Conservation (phyloP, 2,797 vertebrate genomes). For the Gymnopithys bicolor region DNA sequence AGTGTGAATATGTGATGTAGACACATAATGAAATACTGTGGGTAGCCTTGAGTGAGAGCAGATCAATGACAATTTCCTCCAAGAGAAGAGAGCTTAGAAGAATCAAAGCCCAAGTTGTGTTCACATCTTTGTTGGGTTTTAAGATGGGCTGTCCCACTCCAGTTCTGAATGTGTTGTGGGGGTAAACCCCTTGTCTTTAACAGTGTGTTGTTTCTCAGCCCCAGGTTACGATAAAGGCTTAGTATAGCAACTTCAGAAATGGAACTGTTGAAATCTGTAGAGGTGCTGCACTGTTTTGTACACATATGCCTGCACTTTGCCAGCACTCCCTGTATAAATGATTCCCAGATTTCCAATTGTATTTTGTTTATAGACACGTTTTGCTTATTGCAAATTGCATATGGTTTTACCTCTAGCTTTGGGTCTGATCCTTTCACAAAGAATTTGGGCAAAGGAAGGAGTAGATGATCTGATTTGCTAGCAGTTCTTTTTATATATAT, state of each 20-base stretch:
- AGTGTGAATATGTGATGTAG: neutral
- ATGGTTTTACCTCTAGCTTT: conserved; percentile 61
- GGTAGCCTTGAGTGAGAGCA: neutral
- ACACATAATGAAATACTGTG: neutral
- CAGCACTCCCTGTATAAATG: conserved; percentile 65
- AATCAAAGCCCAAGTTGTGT: neutral
- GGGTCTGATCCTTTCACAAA: conserved; percentile 17
- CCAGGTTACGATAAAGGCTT: neutral
- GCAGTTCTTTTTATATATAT: conserved; percentile 18
- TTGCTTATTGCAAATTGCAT: conserved; percentile 69
- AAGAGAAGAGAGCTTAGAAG: neutral
- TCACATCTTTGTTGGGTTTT: neutral
- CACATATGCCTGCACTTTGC: conserved; percentile 62
- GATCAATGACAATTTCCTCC: neutral
- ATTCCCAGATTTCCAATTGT: conserved; percentile 74
- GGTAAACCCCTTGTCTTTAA: neutral
- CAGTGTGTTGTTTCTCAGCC: neutral
- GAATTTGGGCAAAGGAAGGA: conserved; percentile 10
- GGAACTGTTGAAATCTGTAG: conserved; percentile 47
- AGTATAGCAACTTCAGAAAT: neutral
- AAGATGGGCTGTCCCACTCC: neutral
- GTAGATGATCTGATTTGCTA: conserved; percentile 51
- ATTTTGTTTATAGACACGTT: conserved; percentile 73
- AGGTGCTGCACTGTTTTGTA: conserved; percentile 49
- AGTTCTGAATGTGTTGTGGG: neutral